Base-by-base conservation (phyloP, 2,888 invertebrate species). In the Drosophila mimetica region DNA sequence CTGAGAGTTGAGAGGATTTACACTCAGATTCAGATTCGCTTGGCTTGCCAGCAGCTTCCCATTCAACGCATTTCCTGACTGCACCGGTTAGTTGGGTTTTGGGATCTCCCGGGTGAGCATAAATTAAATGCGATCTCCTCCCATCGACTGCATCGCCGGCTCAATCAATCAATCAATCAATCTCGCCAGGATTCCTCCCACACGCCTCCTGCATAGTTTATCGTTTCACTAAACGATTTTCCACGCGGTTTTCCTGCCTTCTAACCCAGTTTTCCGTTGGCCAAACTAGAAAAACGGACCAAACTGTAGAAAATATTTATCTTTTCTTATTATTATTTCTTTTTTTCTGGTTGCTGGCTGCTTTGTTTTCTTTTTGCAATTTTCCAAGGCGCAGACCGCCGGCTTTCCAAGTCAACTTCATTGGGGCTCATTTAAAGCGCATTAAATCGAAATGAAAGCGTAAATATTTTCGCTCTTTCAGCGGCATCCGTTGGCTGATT, bases 391-490 rank as follows among this genome's bases (percentile, higher is more conserved):
- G 47, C 4, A 32, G 42, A 25, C 32, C 14, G 54, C 18, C 44
- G 65, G 64, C 64, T 65, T 64, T 65, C 64, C 64, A 46, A 64
- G 34, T 37, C 70, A 60, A 54, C 74, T 74, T 71, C 57, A 77
- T 71, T 71, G 69, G 57, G 51, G 50, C 64, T 63, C 86, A 79
- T 85, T 85, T 85, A 75, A 85, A 78, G 74, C 82, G 75, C 83
- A 76, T 84, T 86, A 84, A 78, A 80, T 80, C 75, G 71, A 86
- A 83, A 88, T 83, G 84, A 84, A 84, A 84, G 84, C 84, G 84
- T 88, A 88, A 85, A 88, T 78, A 80, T 80, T 74, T 64, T 59
- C 30, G 47, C 50, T 72, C 57, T 69, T 46, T 61, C 44, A 39
- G 46, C 44, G 34, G 44, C 42, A 66, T 63, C 48, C 61, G 63